A percentile compares a stretch with the other conserved stretches of the same genome.
Conservation (phyloP, 1,140 invertebrate genomes). For the Colletes gigas region DNA sequence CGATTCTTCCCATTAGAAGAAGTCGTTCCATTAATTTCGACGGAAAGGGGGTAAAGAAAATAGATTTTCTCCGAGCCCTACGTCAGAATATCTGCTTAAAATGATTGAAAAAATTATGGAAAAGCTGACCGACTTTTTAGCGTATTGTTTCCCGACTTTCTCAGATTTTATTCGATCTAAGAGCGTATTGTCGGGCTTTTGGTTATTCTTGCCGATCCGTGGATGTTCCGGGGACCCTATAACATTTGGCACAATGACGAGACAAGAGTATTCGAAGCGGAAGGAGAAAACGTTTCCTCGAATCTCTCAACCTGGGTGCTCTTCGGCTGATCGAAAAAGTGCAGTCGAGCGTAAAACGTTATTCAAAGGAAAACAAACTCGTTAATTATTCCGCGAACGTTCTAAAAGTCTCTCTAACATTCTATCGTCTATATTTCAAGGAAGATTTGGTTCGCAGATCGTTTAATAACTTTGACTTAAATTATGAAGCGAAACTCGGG, state of each 20-base stretch:
- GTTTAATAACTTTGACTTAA: too few species aligned
- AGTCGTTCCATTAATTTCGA: too few species aligned
- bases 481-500: too few species aligned
- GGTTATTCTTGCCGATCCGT: not conserved
- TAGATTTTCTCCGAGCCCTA: too few species aligned
- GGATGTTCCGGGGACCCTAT: not conserved
- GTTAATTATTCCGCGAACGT: not conserved
- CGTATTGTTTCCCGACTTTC: too few species aligned
- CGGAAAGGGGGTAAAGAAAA: too few species aligned
- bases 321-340: constrained; percentile 1
- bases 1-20: too few species aligned
- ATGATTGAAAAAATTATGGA: too few species aligned
- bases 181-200: not conserved
- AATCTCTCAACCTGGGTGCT: not conserved
- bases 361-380: not conserved
- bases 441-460: not conserved
- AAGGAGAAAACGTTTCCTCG: not conserved
- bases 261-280: not conserved
- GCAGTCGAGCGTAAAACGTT: not conserved
- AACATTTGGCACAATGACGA: not conserved
- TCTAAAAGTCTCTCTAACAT: not conserved
- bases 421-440: not conserved
- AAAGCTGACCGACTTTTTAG: too few species aligned
- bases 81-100: not conserved
- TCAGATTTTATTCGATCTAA: too few species aligned